Evolutionary conservation across 2,888 invertebrate species (phyloP), one percentile per base, ranked within the genome.

Genomic region (Heliconius aoede): DNA sequence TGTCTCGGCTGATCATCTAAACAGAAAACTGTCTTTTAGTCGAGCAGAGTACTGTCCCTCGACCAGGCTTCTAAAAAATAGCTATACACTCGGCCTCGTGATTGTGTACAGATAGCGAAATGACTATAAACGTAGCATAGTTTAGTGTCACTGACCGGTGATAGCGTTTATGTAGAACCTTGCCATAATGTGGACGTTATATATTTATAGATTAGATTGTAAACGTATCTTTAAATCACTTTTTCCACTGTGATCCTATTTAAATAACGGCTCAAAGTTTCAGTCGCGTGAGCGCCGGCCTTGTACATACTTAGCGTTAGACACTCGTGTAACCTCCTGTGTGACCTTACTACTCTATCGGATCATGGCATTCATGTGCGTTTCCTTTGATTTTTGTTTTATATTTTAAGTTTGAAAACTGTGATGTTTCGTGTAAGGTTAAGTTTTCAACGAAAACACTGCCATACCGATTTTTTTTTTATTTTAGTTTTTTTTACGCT

Each of bases 241-340:
- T 91, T 93, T 91, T 94, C 93, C 94, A 94, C 94, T 94, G 94
- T 94, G 94, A 94, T 94, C 94, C 94, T 94, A 93, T 90, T 91
- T 91, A 90, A 91, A 89, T 92, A 89, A 92, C 85, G 89, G 94
- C 94, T 94, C 94, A 93, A 55, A 93, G 87, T 86, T 89, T 90
- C 90, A 88, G 87, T 86, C 58, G 84, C 79, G 83, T 78, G 79
- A 84, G 87, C 88, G 88, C 88, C 71, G 86, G 87, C 87, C 86
- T 88, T 92, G 92, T 92, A 92, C 83, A 92, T 91, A 92, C 78
- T 83, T 90, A 90, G 90, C 86, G 83, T 86, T 91, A 91, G 91
- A 69, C 36, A 74, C 88, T 89, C 75, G 75, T 75, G 77, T 77
- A 71, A 91, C 90, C 92, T 93, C 91, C 91, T 88, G 91, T 90